These are phyloP conservation scores for Intellagama lesueurii DNA, from an alignment of 2,797 vertebrate genomes.

Conservation along the genomic window DNA sequence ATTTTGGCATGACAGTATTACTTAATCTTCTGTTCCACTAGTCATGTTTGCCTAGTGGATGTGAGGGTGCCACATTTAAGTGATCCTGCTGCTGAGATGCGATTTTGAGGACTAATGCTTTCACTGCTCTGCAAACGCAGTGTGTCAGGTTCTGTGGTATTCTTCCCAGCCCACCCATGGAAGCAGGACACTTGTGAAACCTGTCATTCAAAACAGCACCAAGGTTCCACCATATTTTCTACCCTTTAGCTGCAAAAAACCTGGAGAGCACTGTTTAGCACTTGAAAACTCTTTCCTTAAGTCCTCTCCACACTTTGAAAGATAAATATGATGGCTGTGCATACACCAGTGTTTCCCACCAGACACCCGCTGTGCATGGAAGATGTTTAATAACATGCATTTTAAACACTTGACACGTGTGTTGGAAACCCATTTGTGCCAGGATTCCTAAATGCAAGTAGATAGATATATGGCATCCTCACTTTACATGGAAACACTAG, in stretches of 20 bases:
- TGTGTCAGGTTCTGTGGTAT: background rate
- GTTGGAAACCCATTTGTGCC: background rate
- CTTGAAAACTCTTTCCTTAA: background rate
- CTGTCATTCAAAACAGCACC: background rate
- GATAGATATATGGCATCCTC: background rate
- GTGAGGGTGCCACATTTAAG: background rate
- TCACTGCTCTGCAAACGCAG: background rate
- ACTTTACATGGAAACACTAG: background rate
- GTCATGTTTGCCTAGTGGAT: background rate
- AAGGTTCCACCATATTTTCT: background rate
- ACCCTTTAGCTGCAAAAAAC: background rate
- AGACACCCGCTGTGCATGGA: background rate
- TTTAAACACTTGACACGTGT: background rate
- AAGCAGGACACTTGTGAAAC: background rate
- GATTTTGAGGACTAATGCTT: background rate
- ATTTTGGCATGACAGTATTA: background rate
- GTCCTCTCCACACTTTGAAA: background rate
- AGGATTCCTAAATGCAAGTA: background rate
- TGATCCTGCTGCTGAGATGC: background rate
- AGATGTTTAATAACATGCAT: too few relatives aligned
- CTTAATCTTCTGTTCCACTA: background rate
- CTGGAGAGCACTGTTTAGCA: background rate
- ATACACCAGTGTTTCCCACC: background rate
- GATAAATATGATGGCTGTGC: background rate
- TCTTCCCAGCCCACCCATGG: background rate